Conservation (phyloP, 2,888 invertebrate genomes). For the Drosophila meridiana region DNA sequence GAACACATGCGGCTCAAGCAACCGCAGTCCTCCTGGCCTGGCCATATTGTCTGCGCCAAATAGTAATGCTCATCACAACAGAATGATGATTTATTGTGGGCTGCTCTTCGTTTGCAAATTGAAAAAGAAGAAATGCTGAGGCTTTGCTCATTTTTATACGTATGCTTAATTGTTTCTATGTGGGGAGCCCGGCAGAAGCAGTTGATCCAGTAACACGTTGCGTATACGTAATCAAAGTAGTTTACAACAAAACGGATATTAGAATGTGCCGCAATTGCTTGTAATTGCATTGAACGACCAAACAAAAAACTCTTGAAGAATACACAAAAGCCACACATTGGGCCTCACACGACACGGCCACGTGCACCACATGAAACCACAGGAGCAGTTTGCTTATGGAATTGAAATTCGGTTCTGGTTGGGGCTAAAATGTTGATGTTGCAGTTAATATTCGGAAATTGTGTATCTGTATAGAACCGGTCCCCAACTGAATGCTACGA, state of each 20-base stretch:
- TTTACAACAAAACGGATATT: constrained; percentile 38
- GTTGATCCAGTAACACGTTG: constrained; percentile 30
- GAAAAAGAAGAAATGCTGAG: neutral
- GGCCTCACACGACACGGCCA: constrained; percentile 11
- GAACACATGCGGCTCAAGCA: neutral
- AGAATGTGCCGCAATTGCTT: constrained; percentile 34
- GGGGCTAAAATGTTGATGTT: constrained; percentile 19
- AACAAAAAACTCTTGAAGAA: constrained; percentile 13
- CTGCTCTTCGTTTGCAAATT: neutral
- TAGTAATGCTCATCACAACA: neutral
- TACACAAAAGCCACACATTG: constrained; percentile 31
- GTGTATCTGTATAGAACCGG: constrained; percentile 19
- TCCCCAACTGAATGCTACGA: neutral
- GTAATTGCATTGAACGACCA: constrained; percentile 37
- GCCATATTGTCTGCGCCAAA: neutral
- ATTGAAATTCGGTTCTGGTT: constrained; percentile 34
- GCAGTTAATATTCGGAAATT: constrained; percentile 53
- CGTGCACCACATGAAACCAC: constrained; percentile 19
- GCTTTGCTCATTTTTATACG: neutral
- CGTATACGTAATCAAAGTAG: constrained; percentile 62
- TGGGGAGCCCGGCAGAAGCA: neutral
- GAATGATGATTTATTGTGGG: neutral
- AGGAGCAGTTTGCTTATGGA: constrained; percentile 38
- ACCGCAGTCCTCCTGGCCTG: neutral
- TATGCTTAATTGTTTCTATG: neutral